Conservation (phyloP, 2,113 vertebrate species). For the Epinephelus cyanopodus region DNA sequence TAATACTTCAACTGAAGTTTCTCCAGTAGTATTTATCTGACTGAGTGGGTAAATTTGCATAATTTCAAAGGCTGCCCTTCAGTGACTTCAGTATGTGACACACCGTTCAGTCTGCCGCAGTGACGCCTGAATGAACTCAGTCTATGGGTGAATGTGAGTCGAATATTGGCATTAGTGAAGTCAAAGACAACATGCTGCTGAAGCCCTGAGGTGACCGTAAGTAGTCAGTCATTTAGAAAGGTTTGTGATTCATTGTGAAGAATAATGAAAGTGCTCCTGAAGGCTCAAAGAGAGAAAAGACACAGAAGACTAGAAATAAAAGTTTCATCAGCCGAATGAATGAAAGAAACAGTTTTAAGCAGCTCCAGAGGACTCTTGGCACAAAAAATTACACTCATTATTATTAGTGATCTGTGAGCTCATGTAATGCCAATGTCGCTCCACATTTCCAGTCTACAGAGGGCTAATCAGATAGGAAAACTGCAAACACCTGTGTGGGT, state of each 20-base stretch:
- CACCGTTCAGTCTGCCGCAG: neutral
- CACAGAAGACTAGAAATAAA: neutral
- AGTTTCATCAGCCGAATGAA: neutral
- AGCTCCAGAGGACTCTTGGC: neutral
- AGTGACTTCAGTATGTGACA: neutral
- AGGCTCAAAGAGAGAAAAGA: neutral
- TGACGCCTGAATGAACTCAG: neutral
- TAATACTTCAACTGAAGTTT: too few relatives aligned
- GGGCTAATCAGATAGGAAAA: too few relatives aligned
- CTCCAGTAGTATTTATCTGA: neutral
- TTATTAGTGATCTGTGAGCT: too few relatives aligned
- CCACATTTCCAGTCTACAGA: too few relatives aligned
- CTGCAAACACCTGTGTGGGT: too few relatives aligned
- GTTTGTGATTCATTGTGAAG: neutral
- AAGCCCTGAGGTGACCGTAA: neutral
- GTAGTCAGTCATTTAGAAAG: neutral
- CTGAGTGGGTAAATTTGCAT: neutral
- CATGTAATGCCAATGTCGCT: too few relatives aligned
- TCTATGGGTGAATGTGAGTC: neutral
- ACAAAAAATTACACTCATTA: too few relatives aligned
- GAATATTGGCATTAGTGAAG: constrained; percentile 1
- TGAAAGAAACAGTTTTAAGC: neutral
- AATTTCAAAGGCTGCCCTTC: neutral
- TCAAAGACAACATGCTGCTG: neutral
- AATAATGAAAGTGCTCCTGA: neutral